Evolutionary conservation across 2,888 invertebrate species (phyloP).

Genomic region (Heliconius ethilla): DNA sequence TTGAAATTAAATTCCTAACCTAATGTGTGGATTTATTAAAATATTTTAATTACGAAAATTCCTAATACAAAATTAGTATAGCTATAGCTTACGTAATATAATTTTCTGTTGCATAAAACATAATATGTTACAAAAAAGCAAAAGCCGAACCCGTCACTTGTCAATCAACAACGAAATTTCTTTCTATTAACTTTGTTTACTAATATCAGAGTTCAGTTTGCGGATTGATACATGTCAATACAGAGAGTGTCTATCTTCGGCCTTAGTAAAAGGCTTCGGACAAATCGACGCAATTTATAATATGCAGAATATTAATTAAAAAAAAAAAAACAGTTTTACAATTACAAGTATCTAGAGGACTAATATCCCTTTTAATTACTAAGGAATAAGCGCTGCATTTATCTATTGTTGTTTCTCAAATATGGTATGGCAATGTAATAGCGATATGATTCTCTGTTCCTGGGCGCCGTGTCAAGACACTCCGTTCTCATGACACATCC

Average conservation of each 20-base stretch:
- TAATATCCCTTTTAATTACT: background rate
- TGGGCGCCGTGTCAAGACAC: background rate
- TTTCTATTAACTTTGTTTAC: slow-evolving; percentile 44
- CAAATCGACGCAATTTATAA: slow-evolving; percentile 42
- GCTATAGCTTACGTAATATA: background rate
- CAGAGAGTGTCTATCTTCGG: slow-evolving; percentile 46
- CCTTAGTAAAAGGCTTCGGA: slow-evolving; percentile 46
- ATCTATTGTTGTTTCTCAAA: no score
- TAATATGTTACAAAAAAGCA: slow-evolving; percentile 23
- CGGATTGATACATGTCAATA: slow-evolving; percentile 41
- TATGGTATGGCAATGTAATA: no score
- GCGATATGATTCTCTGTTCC: no score
- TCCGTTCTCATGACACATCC: no score
- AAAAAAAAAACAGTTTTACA: background rate
- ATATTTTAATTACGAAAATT: no score
- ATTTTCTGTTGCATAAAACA: background rate
- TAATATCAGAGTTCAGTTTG: slow-evolving; percentile 31
- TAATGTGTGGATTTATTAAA: no score
- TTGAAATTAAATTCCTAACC: no score
- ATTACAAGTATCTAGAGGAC: background rate
- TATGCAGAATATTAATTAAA: no score
- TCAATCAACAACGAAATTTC: slow-evolving; percentile 47
- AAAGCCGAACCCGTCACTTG: slow-evolving; percentile 37
- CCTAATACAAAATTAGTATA: no score
- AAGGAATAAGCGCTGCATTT: no score